Conservation (phyloP, 2,797 vertebrate species). For the Dallia pectoralis region DNA sequence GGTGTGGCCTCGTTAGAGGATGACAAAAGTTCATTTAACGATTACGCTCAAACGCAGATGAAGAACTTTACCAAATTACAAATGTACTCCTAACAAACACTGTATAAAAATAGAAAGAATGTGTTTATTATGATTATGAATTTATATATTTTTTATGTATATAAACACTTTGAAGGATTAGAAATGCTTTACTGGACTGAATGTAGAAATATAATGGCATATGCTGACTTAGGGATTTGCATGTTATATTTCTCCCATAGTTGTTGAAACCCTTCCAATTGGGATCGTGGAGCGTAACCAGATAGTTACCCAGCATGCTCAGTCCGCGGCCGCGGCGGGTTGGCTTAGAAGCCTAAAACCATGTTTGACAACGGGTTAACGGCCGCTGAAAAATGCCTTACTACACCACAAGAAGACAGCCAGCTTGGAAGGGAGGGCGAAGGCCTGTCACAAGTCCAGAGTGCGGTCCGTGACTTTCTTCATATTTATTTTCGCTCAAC, state of each 20-base stretch:
- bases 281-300: slow-evolving; percentile 33
- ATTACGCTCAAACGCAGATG: slow-evolving; percentile 13
- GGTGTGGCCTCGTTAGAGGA: not conserved
- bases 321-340: slow-evolving; percentile 52
- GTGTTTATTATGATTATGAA: not conserved
- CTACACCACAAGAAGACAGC: slow-evolving; percentile 68
- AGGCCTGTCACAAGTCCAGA: slow-evolving; percentile 66
- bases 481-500: slow-evolving; percentile 33
- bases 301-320: slow-evolving; percentile 41
- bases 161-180: slow-evolving; percentile 33
- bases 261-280: slow-evolving; percentile 50
- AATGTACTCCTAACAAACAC: slow-evolving; percentile 5
- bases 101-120: slow-evolving; percentile 19
- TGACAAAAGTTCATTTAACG: not conserved
- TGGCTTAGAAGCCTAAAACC: slow-evolving; percentile 39
- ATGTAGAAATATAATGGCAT: slow-evolving; percentile 42
- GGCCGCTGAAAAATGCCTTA: slow-evolving; percentile 60
- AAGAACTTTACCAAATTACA: not conserved
- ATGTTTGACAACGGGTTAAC: slow-evolving; percentile 73
- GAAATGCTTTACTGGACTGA: not conserved
- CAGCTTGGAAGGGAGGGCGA: slow-evolving; percentile 59
- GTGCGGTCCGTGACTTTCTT: slow-evolving; percentile 47
- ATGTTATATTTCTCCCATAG: slow-evolving; percentile 35
- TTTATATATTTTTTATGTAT: slow-evolving; percentile 20
- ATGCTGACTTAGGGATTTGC: slow-evolving; percentile 49